These are phyloP conservation scores for Cardinalis cardinalis DNA, from an alignment of 2,113 vertebrate species.

Conservation along the genomic window DNA sequence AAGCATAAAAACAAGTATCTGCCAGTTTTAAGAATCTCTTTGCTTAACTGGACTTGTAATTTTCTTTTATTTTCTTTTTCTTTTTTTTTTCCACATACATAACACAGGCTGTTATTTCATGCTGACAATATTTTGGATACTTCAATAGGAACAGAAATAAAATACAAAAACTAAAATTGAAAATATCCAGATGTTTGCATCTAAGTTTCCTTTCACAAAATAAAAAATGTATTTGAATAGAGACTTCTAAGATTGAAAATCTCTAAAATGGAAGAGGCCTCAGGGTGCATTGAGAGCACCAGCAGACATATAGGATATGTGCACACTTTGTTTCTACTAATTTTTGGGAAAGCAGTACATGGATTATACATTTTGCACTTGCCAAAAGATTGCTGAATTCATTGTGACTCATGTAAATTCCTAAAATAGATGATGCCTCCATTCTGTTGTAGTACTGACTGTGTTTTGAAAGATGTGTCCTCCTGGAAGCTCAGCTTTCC, in stretches of 20 bases:
- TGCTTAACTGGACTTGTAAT: neutral
- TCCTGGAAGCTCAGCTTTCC: neutral
- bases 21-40: neutral
- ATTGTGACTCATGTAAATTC: neutral
- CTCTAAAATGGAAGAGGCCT: neutral
- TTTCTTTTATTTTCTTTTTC: neutral
- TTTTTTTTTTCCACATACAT: neutral
- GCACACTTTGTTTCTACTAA: accelerated
- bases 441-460: neutral
- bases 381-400: neutral
- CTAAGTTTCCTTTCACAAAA: neutral
- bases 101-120: neutral
- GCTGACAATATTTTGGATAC: neutral
- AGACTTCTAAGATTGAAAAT: neutral
- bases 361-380: neutral
- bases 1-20: neutral
- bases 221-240: neutral
- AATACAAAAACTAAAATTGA: neutral
- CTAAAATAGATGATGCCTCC: neutral
- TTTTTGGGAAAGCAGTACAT: neutral
- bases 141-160: neutral
- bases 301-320: no score
- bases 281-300: neutral
- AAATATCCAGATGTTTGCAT: neutral
- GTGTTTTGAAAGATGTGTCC: neutral